A percentile compares a stretch with the other conserved stretches of the same genome.
Conservation (phyloP, 2,888 invertebrate genomes). For the Polietes domitor region DNA sequence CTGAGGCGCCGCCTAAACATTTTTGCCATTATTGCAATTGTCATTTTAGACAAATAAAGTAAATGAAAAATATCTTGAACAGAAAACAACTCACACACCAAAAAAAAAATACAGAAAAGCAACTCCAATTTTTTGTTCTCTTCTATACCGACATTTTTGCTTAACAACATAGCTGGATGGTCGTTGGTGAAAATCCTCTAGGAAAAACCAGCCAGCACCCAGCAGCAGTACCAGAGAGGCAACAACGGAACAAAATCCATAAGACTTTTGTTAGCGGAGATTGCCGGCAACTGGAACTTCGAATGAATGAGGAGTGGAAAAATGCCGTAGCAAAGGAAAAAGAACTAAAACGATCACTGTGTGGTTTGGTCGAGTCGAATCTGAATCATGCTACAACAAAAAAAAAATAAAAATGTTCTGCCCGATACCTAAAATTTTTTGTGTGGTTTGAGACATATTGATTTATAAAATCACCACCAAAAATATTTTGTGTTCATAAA, state of each 20-base stretch:
- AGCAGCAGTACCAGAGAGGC: conserved; percentile 26
- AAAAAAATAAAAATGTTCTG: too few relatives aligned
- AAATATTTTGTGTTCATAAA: too few relatives aligned
- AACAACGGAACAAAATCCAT: background rate
- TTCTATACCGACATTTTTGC: background rate
- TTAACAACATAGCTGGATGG: background rate
- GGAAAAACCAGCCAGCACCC: conserved; percentile 6
- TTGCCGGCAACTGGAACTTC: conserved; percentile 40
- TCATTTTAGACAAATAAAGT: conserved; percentile 64
- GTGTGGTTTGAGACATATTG: too few relatives aligned
- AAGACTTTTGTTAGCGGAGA: conserved; percentile 39
- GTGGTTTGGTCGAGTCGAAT: too few relatives aligned
- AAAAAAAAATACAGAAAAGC: background rate
- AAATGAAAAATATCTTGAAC: conserved; percentile 57
- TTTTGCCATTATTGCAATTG: conserved; percentile 58
- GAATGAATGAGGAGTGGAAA: conserved; percentile 37
- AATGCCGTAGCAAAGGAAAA: conserved; percentile 9
- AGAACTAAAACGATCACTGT: too few relatives aligned
- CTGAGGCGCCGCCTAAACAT: conserved; percentile 29
- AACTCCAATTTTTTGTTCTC: background rate
- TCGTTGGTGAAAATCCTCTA: background rate
- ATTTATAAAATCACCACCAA: too few relatives aligned
- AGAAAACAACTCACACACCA: background rate
- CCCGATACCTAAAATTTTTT: too few relatives aligned
- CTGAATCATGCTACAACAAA: too few relatives aligned